A percentile compares a stretch with the other conserved stretches of the same genome.
Conservation (phyloP, 2,797 vertebrate species). For the Caiman crocodilus region DNA sequence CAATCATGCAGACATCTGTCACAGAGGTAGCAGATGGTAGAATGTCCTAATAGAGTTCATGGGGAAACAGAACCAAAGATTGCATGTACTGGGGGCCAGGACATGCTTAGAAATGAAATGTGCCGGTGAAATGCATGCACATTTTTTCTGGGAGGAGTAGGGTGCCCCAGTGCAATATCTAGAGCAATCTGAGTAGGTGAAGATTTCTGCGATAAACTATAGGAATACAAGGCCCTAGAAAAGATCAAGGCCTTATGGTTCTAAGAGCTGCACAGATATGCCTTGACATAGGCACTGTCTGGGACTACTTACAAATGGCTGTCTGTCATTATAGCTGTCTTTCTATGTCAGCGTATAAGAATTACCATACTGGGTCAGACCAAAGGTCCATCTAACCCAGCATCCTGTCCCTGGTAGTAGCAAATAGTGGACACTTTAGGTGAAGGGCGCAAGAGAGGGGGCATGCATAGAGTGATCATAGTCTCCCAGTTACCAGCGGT, state of each 20-base stretch:
- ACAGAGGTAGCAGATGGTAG: conserved; percentile 68
- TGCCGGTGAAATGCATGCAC: not conserved
- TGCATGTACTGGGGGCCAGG: conserved; percentile 39
- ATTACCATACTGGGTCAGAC: too few species aligned
- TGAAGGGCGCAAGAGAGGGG: too few species aligned
- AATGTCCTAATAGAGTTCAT: conserved; percentile 57
- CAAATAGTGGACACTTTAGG: too few species aligned
- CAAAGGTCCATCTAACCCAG: too few species aligned
- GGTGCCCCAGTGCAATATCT: not conserved
- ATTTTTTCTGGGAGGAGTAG: not conserved
- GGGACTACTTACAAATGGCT: not conserved
- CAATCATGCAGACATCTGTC: conserved; percentile 68
- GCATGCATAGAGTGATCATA: too few species aligned
- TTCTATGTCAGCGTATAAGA: too few species aligned
- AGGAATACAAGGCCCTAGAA: not conserved
- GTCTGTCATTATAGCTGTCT: not conserved
- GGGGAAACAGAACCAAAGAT: conserved; percentile 39
- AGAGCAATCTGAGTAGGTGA: too few species aligned
- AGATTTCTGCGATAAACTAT: rapidly evolving
- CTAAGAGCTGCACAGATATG: not conserved
- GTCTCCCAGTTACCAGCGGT: too few species aligned
- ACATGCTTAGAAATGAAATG: not conserved
- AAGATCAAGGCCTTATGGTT: not conserved
- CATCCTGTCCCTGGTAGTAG: too few species aligned
- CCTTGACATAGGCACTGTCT: not conserved